Evolutionary conservation across 2,113 vertebrate genomes (phyloP).

Genomic region (Cavia porcellus): DNA sequence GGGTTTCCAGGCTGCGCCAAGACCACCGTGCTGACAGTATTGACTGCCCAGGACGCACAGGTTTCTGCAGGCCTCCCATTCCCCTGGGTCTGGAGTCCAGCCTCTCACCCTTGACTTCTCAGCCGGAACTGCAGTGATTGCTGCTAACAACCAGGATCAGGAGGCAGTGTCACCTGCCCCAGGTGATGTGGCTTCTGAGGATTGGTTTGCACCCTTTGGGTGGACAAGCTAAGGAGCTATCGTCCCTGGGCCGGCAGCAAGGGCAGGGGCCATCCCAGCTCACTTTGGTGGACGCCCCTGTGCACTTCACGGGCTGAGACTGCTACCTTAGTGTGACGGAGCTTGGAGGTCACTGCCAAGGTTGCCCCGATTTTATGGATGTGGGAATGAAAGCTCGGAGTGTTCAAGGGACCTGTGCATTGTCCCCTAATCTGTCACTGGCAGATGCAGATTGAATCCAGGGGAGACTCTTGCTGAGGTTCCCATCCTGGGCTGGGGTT

Average conservation of each 20-base stretch:
- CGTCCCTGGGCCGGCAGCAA: not conserved
- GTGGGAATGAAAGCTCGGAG: not conserved
- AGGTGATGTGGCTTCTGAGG: not conserved
- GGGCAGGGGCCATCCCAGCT: fast-evolving
- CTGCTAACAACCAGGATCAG: not conserved
- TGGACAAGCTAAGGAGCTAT: not conserved
- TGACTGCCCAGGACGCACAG: no score
- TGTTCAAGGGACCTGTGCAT: not conserved
- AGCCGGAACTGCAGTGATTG: fast-evolving
- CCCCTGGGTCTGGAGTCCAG: fast-evolving
- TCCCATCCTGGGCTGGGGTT: fast-evolving
- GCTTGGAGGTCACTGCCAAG: fast-evolving
- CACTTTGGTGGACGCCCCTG: no score
- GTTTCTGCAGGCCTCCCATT: not conserved
- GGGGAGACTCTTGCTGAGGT: fast-evolving
- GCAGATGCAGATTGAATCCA: not conserved
- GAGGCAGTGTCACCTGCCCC: not conserved
- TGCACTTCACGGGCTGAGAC: fast-evolving
- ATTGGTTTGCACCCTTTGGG: not conserved
- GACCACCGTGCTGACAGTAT: not conserved
- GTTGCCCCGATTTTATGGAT: not conserved
- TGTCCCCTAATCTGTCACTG: not conserved
- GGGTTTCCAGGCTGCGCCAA: not conserved
- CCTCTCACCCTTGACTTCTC: not conserved
- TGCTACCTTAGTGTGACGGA: fast-evolving